Conservation (phyloP, 2,797 vertebrate species). For the Erethizon dorsatum region DNA sequence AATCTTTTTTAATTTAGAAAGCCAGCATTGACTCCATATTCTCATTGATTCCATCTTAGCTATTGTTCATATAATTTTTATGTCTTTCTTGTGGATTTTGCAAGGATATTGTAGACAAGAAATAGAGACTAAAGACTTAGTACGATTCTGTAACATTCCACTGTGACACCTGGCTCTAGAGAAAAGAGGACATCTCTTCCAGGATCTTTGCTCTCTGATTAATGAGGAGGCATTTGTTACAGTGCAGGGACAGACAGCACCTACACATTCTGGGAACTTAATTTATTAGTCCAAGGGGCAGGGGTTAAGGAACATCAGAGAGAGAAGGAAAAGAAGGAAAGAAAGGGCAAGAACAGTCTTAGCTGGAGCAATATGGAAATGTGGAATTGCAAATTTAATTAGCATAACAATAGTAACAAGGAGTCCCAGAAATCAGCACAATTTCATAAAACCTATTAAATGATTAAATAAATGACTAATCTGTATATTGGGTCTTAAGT, state of each 20-base stretch:
- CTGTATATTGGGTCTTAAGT: not conserved
- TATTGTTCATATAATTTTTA: not conserved
- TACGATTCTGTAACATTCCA: not conserved
- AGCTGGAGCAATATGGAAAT: not conserved
- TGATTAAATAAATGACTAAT: slow-evolving; percentile 1
- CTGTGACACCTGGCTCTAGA: slow-evolving; percentile 30
- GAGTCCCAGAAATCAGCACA: not conserved
- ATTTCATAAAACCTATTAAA: not conserved
- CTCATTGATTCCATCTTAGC: not conserved
- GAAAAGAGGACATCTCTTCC: slow-evolving; percentile 10
- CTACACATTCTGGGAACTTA: slow-evolving; percentile 53
- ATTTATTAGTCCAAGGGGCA: slow-evolving; percentile 77
- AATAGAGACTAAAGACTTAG: slow-evolving; percentile 11
- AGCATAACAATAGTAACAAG: not conserved
- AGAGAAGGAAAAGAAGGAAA: slow-evolving; percentile 2
- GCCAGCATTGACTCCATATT: not conserved
- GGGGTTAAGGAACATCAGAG: slow-evolving; percentile 68
- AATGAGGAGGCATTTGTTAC: slow-evolving; percentile 80
- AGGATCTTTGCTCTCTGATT: slow-evolving; percentile 75
- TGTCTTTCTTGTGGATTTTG: not conserved
- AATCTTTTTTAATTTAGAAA: slow-evolving; percentile 29
- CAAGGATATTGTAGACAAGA: not conserved
- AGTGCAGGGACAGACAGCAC: slow-evolving; percentile 56
- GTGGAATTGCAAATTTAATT: not conserved
- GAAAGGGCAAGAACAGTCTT: not conserved